phyloP scores from a whole-genome alignment of 2,888 invertebrate genomes.

The Balanococcus diminutus region DNA sequence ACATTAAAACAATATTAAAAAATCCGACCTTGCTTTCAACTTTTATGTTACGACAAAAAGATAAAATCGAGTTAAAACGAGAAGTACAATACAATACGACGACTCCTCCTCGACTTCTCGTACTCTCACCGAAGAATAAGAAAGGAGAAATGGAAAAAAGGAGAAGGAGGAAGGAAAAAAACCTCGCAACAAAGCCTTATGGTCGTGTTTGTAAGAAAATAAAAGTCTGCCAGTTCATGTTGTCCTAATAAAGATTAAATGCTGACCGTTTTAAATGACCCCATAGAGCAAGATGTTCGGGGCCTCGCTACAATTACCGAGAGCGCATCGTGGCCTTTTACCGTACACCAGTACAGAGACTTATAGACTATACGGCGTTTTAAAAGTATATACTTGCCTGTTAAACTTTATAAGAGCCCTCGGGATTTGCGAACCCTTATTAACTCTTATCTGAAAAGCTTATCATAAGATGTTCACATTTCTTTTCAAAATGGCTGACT shows the following conservation, averaged over 20 bases:
- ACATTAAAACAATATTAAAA: neutral
- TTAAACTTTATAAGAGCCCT: neutral
- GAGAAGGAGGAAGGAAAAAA: neutral
- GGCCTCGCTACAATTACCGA: neutral
- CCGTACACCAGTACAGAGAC: neutral
- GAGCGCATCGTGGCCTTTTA: neutral
- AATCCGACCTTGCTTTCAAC: neutral
- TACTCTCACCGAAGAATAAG: no score
- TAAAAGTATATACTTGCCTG: neutral
- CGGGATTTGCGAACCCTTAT: neutral
- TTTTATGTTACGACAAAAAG: neutral
- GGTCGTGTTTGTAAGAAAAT: neutral
- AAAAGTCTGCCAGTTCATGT: neutral
- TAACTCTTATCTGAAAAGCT: neutral
- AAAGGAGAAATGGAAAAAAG: neutral
- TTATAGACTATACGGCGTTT: neutral
- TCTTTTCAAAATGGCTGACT: neutral
- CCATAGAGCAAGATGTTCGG: neutral
- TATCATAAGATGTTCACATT: neutral
- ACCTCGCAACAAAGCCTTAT: neutral
- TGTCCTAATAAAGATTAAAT: neutral
- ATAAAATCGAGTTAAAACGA: neutral
- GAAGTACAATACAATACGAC: no score
- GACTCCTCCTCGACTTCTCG: no score
- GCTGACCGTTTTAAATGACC: neutral